Evolutionary conservation across 2,888 invertebrate species (phyloP), one percentile per base, ranked within the genome.

Genomic region (Adineta ricciae): DNA sequence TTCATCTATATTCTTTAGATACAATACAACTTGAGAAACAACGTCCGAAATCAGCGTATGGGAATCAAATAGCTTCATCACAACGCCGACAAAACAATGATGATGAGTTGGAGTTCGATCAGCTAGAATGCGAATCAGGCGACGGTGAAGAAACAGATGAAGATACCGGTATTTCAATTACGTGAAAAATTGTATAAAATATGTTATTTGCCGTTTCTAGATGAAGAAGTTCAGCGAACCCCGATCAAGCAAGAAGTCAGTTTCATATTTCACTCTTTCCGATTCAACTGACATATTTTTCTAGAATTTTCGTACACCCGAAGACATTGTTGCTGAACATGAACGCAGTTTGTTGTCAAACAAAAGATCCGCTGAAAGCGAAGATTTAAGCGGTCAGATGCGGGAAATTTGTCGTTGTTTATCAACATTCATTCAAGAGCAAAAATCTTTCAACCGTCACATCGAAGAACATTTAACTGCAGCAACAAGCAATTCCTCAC

Each of bases 311-410:
- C 78, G 41, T 78, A 14, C 78, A 41, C 78, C 78, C 0, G 78
- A 78, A 78, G 78, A 78, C 41, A 78, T 78, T 9, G 78, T 78
- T 41, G 78, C 78, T 21, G 78, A 78, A 78, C 38, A 38, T 78
- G 78, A 78, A 78, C 78, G 41, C 24, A 7, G 11, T 41, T 16
- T 41, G n/a, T 78, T 41, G 19, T 46, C 46, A 5, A 78, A 78
- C 41, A 78, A 24, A n/a, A 41, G 41, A 14, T 1, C 38, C 11
- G n/a, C 8, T 9, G 2, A 36, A n/a, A 78, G 41, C 1, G 41
- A 41, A 36, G 78, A 78, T 24, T 41, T 78, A 41, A 78, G 41
- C n/a, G 1, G 2, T 9, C 78, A 78, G 41, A 78, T 78, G 78
- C 38, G 41, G 24, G 78, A 78, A 41, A 38, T 78, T 41, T 41